These are phyloP conservation scores for Bemisia tabaci DNA, from an alignment of 1,140 invertebrate species.

Conservation along the genomic window DNA sequence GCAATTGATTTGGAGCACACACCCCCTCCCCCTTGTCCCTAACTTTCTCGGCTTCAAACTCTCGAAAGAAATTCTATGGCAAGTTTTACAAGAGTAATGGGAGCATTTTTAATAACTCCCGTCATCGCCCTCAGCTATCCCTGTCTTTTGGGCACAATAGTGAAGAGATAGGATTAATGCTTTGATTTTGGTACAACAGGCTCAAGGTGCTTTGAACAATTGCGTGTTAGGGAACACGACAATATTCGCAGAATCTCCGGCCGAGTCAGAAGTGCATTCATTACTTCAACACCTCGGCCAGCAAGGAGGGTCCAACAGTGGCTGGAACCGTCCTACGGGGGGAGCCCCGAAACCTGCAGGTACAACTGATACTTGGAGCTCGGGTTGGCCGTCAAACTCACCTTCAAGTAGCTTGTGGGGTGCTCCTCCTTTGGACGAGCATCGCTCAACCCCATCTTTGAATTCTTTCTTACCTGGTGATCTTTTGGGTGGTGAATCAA, in stretches of 20 bases:
- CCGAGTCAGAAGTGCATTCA: constrained; percentile 72
- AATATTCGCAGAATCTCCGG: constrained; percentile 85
- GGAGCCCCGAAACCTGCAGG: constrained; percentile 12
- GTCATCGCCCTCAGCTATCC: no score
- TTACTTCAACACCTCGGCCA: constrained; percentile 59
- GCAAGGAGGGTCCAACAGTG: constrained; percentile 33
- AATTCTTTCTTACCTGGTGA: constrained; percentile 78
- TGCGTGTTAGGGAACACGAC: constrained; percentile 91
- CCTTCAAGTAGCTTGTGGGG: constrained; percentile 51
- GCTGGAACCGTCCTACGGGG: constrained; percentile 32
- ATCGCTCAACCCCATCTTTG: constrained; percentile 65
- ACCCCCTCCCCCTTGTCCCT: no score
- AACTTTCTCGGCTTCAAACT: no score
- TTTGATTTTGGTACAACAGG: constrained; percentile 37
- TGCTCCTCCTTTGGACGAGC: constrained; percentile 40
- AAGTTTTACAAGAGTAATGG: no score
- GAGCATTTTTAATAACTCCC: no score
- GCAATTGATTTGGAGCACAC: no score
- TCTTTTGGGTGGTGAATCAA: constrained; percentile 70
- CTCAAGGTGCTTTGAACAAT: constrained; percentile 88
- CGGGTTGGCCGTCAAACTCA: constrained; percentile 24
- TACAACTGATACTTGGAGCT: constrained; percentile 24
- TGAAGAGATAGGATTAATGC: no score
- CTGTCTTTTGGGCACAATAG: no score
- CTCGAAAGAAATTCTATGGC: no score